phyloP scores from a whole-genome alignment of 1,140 invertebrate species.

The Ditylenchus dipsaci region DNA sequence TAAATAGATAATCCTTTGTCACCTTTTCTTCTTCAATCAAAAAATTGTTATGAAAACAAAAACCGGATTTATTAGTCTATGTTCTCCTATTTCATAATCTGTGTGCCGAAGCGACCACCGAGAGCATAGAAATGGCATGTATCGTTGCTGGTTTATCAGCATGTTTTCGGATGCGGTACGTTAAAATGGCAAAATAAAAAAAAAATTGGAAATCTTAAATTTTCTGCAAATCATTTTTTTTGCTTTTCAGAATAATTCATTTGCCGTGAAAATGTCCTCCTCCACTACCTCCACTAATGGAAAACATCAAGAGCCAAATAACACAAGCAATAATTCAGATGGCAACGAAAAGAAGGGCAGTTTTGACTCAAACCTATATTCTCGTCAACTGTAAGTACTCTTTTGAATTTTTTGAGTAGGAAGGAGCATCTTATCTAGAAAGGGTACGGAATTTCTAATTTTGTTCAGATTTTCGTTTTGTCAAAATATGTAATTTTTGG shows the following conservation, averaged over 20 bases:
- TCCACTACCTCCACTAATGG: not conserved
- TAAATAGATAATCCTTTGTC: no score
- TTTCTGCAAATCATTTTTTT: constrained; percentile 3
- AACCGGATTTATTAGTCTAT: no score
- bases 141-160: constrained; percentile 1
- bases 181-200: not conserved
- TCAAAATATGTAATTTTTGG: not conserved
- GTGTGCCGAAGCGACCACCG: no score
- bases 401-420: no score
- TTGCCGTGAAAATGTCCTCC: not conserved
- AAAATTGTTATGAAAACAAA: no score
- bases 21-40: no score
- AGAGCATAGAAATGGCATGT: not conserved
- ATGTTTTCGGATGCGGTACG: not conserved
- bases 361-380: constrained; percentile 52
- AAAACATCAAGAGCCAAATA: not conserved
- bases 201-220: not conserved
- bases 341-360: not conserved
- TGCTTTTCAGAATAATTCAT: not conserved
- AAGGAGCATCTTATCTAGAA: no score
- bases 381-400: constrained; percentile 44
- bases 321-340: not conserved
- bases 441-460: no score
- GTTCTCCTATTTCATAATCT: no score
- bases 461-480: no score